phyloP scores from a whole-genome alignment of 1,140 invertebrate genomes.

The Drosophila takahashii region DNA sequence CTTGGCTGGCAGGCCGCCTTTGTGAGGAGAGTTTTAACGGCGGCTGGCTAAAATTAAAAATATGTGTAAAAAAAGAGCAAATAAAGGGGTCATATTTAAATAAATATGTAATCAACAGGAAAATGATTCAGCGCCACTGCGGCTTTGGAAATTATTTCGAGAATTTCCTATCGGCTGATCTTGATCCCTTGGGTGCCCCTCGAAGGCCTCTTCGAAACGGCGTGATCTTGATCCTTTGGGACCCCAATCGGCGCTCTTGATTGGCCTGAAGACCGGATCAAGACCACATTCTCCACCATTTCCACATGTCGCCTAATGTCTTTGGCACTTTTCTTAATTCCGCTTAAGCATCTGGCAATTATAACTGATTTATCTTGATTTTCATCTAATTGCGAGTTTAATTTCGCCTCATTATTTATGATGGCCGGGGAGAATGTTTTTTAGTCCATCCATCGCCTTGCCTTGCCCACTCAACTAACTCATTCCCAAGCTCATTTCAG shows the following conservation, averaged over 20 bases:
- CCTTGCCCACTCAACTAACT: conserved; percentile 24
- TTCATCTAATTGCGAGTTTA: conserved; percentile 73
- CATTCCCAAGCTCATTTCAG: conserved; percentile 68
- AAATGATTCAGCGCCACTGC: neutral
- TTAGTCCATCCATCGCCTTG: conserved; percentile 24
- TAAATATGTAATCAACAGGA: neutral
- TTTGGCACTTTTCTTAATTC: conserved; percentile 55
- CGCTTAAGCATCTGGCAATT: conserved; percentile 55
- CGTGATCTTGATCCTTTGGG: conserved; percentile 8
- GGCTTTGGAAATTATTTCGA: neutral
- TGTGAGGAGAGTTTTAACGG: conserved; percentile 24
- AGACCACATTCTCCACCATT: conserved; percentile 22
- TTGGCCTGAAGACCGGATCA: conserved; percentile 21
- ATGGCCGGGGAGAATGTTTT: conserved; percentile 36
- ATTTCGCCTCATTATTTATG: conserved; percentile 78
- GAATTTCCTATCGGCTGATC: conserved; percentile 3
- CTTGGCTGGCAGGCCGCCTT: conserved; percentile 21
- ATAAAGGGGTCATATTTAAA: neutral
- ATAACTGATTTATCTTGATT: conserved; percentile 72
- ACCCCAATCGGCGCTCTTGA: conserved; percentile 9
- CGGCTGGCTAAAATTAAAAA: conserved; percentile 28
- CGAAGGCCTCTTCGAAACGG: neutral
- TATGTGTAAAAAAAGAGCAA: neutral
- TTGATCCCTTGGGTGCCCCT: conserved; percentile 4
- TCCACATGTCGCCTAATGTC: conserved; percentile 43